A percentile compares a stretch with the other conserved stretches of the same genome.
Evolutionary conservation across 2,888 invertebrate genomes (phyloP).

Genomic region (Drosophila anomelani): DNA sequence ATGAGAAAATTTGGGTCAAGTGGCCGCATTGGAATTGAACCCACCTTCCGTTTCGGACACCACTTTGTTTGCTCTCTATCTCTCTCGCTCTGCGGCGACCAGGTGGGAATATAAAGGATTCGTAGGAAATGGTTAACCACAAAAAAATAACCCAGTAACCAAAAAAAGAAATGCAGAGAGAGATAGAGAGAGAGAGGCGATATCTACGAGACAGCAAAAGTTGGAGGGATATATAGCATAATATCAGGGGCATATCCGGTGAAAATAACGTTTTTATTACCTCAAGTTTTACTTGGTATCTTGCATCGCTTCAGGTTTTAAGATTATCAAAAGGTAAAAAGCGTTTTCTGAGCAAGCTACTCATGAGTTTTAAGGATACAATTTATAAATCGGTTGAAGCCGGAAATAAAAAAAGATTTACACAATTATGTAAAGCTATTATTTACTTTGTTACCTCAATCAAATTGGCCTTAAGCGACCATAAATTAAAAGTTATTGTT

Average conservation of each 20-base stretch:
- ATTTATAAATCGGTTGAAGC: neutral
- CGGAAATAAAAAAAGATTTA: too few species aligned
- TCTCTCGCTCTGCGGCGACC: constrained; percentile 11
- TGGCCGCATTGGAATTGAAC: constrained; percentile 45
- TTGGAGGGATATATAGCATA: constrained; percentile 1
- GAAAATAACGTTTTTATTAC: constrained; percentile 1
- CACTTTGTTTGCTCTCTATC: constrained; percentile 27
- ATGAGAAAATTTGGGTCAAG: constrained; percentile 67
- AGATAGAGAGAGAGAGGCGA: constrained; percentile 1
- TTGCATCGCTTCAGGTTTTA: neutral
- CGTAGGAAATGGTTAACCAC: constrained; percentile 28
- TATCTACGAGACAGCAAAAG: constrained; percentile 21
- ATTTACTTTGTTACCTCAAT: neutral
- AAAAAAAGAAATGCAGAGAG: constrained; percentile 17
- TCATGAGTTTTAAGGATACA: neutral
- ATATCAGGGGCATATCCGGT: constrained; percentile 1
- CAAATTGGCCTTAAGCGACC: neutral
- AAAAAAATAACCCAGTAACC: constrained; percentile 17
- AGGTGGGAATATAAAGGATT: constrained; percentile 42
- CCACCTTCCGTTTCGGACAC: constrained; percentile 18
- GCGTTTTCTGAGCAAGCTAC: neutral
- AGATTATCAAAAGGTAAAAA: constrained; percentile 2
- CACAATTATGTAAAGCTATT: neutral
- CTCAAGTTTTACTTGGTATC: constrained; percentile 1
- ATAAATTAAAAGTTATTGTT: neutral